A percentile compares a stretch with the other conserved stretches of the same genome.
Evolutionary conservation across 2,113 vertebrate species (phyloP).

Genomic region (Jacana jacana): DNA sequence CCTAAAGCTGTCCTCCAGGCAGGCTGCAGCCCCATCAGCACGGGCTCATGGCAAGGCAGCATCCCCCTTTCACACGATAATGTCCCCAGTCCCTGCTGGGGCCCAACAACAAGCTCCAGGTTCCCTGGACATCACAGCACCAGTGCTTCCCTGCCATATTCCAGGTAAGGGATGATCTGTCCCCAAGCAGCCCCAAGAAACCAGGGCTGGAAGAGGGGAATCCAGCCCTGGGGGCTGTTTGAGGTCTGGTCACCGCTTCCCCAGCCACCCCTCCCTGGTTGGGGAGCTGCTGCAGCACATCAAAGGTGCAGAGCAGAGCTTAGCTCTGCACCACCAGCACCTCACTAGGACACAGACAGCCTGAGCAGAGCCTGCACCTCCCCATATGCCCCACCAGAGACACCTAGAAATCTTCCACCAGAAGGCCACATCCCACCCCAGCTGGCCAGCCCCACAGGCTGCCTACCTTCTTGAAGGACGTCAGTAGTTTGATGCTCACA

Average conservation of each 20-base stretch:
- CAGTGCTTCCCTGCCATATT: rapidly evolving
- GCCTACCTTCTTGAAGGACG: conserved; percentile 79
- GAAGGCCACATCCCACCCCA: neutral
- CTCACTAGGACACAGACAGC: neutral
- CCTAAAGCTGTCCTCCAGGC: rapidly evolving
- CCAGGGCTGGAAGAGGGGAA: rapidly evolving
- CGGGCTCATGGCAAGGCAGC: rapidly evolving
- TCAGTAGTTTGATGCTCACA: conserved; percentile 79
- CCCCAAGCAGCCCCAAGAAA: rapidly evolving
- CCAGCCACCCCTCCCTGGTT: neutral
- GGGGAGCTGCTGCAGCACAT: neutral
- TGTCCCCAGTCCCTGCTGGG: rapidly evolving
- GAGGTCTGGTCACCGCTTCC: neutral
- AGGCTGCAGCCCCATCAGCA: neutral
- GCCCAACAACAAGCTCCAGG: rapidly evolving
- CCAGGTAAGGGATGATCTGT: rapidly evolving
- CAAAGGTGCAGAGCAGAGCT: neutral
- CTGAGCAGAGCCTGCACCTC: neutral
- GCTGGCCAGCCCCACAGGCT: rapidly evolving
- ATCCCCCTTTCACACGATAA: rapidly evolving
- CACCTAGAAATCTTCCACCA: rapidly evolving
- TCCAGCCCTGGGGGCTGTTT: neutral
- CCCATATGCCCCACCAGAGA: rapidly evolving
- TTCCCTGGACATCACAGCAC: rapidly evolving
- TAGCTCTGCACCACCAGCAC: neutral